These are phyloP conservation scores for Malurus splendens DNA, from an alignment of 2,797 vertebrate species.

Conservation along the genomic window DNA sequence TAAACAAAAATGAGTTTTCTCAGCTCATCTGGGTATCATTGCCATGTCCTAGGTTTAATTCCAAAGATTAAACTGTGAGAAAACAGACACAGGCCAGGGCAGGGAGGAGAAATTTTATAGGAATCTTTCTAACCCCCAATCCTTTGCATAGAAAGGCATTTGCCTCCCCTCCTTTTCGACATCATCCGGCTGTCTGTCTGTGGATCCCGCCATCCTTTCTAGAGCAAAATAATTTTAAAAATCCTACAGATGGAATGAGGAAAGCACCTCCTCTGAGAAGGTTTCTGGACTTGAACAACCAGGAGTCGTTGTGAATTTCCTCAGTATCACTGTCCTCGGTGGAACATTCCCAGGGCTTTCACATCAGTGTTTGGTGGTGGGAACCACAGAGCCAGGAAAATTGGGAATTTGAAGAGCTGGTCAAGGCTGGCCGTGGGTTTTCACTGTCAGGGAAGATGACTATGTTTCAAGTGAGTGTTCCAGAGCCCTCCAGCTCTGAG, in stretches of 20 bases:
- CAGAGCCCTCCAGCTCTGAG: neutral
- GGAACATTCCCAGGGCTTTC: neutral
- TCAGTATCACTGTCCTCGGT: neutral
- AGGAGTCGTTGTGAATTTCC: neutral
- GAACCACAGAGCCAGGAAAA: neutral
- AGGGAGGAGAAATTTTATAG: neutral
- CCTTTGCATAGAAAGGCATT: neutral
- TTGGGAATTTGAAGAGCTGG: neutral
- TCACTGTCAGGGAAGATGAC: neutral
- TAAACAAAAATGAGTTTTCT: neutral
- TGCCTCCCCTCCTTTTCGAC: neutral
- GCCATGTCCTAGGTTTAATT: neutral
- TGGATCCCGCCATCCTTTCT: neutral
- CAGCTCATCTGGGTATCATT: neutral
- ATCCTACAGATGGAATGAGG: neutral
- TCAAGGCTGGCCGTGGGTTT: neutral
- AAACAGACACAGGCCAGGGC: neutral
- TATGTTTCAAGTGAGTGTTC: neutral
- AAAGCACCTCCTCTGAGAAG: neutral
- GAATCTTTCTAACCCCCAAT: neutral
- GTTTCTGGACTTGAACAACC: neutral
- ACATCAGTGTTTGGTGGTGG: neutral
- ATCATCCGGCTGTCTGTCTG: neutral
- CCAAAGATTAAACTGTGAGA: neutral
- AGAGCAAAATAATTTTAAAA: neutral